Percentiles rank a stretch among this genome's conserved stretches.
Evolutionary conservation across 2,797 vertebrate species (phyloP).

Genomic region (Sphenopsis melanotis): DNA sequence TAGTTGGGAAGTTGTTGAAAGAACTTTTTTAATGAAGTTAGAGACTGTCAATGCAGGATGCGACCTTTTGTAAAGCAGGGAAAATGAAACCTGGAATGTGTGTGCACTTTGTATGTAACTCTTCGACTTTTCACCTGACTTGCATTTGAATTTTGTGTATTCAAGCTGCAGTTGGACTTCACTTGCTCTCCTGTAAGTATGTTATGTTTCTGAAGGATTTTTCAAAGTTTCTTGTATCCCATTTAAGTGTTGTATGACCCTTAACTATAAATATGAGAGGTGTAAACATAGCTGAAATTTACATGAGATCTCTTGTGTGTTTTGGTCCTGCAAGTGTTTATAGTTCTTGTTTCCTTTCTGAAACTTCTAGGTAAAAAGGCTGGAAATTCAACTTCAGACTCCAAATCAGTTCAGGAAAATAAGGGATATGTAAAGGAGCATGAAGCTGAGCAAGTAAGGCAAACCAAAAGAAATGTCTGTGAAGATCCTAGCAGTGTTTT

Average conservation of each 20-base stretch:
- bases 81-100: not conserved
- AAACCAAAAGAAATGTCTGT: not conserved
- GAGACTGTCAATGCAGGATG: not conserved
- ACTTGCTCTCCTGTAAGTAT: not conserved
- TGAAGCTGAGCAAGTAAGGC: constrained; percentile 83
- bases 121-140: not conserved
- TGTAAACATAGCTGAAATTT: accelerated
- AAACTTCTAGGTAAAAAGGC: constrained; percentile 79
- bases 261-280: accelerated
- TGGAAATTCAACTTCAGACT: constrained; percentile 79
- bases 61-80: not conserved
- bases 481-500: not conserved
- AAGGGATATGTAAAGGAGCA: constrained; percentile 70
- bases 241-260: not conserved
- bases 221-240: not conserved
- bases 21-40: not conserved
- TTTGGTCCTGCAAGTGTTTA: not conserved
- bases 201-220: not conserved
- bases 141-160: not conserved
- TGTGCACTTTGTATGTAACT: not conserved
- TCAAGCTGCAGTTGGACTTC: not conserved
- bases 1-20: not conserved
- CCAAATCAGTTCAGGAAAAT: constrained; percentile 73
- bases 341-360: not conserved
- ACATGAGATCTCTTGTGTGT: not conserved